Percentiles rank a stretch among this genome's conserved stretches.
phyloP scores from a whole-genome alignment of 2,113 vertebrate genomes.

The Falcunculus frontatus region DNA sequence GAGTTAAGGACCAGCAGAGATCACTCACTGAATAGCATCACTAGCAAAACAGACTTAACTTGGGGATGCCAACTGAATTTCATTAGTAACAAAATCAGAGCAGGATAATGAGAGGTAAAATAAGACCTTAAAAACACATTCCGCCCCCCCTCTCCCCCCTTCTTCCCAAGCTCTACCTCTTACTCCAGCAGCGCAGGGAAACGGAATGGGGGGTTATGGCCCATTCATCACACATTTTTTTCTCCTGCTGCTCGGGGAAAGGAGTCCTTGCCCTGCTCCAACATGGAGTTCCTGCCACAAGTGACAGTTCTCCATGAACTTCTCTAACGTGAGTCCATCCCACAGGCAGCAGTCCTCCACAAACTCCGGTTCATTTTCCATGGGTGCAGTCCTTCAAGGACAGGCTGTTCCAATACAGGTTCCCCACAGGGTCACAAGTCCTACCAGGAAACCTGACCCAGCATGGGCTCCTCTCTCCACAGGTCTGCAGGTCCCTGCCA shows the following conservation, averaged over 20 bases:
- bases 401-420: neutral
- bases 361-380: neutral
- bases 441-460: neutral
- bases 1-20: neutral
- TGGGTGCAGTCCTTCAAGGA: neutral
- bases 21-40: neutral
- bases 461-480: fast-evolving
- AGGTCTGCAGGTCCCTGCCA: neutral
- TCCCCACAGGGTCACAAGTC: too few species aligned
- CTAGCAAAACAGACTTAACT: neutral
- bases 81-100: neutral
- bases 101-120: neutral
- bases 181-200: neutral
- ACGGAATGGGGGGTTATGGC: neutral
- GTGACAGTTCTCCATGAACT: neutral
- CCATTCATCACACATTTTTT: neutral
- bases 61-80: neutral
- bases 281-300: too few species aligned
- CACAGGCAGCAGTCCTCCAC: neutral
- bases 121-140: neutral
- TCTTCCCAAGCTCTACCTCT: neutral
- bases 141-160: neutral
- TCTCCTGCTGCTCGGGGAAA: neutral
- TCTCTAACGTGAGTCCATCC: neutral
- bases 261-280: neutral